phyloP scores from a whole-genome alignment of 2,113 vertebrate genomes.

The Phainopepla nitens region DNA sequence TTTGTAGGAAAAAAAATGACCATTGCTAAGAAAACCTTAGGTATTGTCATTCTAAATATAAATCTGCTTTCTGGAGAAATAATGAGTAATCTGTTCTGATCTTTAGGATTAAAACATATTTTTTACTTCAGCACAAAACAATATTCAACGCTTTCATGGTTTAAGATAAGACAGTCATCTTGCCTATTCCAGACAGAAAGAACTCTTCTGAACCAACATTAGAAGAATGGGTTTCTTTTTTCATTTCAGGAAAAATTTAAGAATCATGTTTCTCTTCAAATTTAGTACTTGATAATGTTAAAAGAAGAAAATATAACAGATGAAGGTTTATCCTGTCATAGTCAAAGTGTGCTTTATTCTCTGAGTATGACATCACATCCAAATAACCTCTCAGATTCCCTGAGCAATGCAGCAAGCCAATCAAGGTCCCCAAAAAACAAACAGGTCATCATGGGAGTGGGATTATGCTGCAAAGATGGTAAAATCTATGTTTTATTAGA shows the following conservation, averaged over 20 bases:
- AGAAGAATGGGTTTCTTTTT: background rate
- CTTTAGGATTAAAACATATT: background rate
- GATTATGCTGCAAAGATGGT: background rate
- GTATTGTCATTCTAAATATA: background rate
- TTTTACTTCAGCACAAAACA: background rate
- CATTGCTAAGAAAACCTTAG: background rate
- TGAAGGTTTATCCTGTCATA: background rate
- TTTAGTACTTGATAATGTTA: background rate
- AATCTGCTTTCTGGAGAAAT: background rate
- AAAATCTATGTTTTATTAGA: background rate
- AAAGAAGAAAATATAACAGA: constrained; percentile 4
- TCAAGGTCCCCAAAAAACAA: background rate
- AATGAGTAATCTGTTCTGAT: background rate
- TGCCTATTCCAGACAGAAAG: background rate
- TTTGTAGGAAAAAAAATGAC: background rate
- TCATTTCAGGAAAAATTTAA: background rate
- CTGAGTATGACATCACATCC: background rate
- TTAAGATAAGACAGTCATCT: background rate
- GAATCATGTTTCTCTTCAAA: background rate
- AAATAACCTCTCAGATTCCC: background rate
- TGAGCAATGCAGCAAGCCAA: background rate
- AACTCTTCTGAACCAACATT: background rate
- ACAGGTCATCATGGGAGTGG: background rate
- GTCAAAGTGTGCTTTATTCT: background rate
- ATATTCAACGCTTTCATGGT: background rate